These are phyloP conservation scores for Rhombomys opimus DNA, from an alignment of 2,113 vertebrate genomes.

Conservation along the genomic window DNA sequence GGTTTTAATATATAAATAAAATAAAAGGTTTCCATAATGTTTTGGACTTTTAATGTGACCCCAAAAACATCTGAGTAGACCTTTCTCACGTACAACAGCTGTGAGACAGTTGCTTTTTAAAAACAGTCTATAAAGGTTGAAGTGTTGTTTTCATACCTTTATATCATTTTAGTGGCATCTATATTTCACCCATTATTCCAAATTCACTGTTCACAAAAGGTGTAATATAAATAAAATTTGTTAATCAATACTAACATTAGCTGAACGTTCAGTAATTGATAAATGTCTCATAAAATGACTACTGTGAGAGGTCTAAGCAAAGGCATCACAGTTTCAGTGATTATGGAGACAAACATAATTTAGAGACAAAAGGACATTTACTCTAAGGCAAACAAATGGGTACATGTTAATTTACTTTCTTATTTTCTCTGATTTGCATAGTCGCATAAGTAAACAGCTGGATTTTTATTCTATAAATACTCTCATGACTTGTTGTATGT, in stretches of 20 bases:
- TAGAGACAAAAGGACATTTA: constrained; percentile 19
- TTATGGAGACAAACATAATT: not conserved
- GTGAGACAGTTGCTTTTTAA: constrained; percentile 45
- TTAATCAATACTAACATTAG: constrained; percentile 31
- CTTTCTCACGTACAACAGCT: constrained; percentile 68
- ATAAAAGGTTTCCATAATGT: constrained; percentile 71
- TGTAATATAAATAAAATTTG: constrained; percentile 6
- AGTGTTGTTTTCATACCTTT: constrained; percentile 55
- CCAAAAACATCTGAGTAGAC: constrained; percentile 54
- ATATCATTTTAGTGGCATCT: not conserved
- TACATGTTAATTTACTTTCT: constrained; percentile 52
- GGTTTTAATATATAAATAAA: constrained; percentile 69
- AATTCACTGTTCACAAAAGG: constrained; percentile 28
- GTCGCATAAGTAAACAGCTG: not conserved
- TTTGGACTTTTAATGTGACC: constrained; percentile 55
- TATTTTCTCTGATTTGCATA: constrained; percentile 6
- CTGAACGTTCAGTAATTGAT: constrained; percentile 65
- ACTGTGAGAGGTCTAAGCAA: constrained; percentile 29
- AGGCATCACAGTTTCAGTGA: constrained; percentile 31
- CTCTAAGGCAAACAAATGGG: constrained; percentile 23
- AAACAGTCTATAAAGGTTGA: constrained; percentile 61
- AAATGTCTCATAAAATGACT: constrained; percentile 55
- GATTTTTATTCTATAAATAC: constrained; percentile 54
- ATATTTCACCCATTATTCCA: not conserved
- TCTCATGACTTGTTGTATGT: constrained; percentile 49